Percentiles rank a stretch among this genome's conserved stretches.
phyloP scores from a whole-genome alignment of 1,140 invertebrate species.

The Pogonognathellus flavescens region DNA sequence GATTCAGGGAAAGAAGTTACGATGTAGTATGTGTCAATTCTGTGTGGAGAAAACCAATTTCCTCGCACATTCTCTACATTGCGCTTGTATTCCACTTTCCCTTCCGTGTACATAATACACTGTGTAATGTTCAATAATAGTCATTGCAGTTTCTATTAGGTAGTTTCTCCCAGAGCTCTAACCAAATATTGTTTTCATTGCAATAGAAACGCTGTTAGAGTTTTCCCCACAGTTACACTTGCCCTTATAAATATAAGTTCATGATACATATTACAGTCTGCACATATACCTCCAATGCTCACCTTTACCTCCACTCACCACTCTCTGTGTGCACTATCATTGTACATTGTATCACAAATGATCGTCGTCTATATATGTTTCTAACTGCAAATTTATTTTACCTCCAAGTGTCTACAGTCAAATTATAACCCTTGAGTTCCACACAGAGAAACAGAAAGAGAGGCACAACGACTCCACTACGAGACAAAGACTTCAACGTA shows the following conservation, averaged over 20 bases:
- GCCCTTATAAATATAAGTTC: not conserved
- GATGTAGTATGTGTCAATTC: conserved; percentile 50
- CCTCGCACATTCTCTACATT: conserved; percentile 36
- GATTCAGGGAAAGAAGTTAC: conserved; percentile 46
- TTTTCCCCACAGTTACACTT: not conserved
- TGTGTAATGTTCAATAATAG: conserved; percentile 45
- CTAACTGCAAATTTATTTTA: conserved; percentile 49
- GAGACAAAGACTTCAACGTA: too few relatives aligned
- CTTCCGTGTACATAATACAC: conserved; percentile 38
- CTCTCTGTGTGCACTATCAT: not conserved
- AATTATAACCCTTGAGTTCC: conserved; percentile 17
- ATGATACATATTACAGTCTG: conserved; percentile 1
- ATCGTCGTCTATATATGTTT: not conserved
- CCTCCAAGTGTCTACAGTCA: conserved; percentile 35
- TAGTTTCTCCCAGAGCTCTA: conserved; percentile 27
- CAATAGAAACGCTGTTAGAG: conserved; percentile 21
- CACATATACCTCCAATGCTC: not conserved
- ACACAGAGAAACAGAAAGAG: not conserved
- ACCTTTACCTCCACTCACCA: not conserved
- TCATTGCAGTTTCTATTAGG: conserved; percentile 45
- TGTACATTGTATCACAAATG: conserved; percentile 19
- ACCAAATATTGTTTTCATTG: conserved; percentile 46
- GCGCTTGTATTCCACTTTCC: conserved; percentile 10
- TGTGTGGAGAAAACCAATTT: conserved; percentile 45
- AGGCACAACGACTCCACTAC: not conserved